Evolutionary conservation across 92 coral and sea anemone species (phyloP), one percentile per base, ranked within the genome.

Genomic region (Umimayanthus chanpuru): DNA sequence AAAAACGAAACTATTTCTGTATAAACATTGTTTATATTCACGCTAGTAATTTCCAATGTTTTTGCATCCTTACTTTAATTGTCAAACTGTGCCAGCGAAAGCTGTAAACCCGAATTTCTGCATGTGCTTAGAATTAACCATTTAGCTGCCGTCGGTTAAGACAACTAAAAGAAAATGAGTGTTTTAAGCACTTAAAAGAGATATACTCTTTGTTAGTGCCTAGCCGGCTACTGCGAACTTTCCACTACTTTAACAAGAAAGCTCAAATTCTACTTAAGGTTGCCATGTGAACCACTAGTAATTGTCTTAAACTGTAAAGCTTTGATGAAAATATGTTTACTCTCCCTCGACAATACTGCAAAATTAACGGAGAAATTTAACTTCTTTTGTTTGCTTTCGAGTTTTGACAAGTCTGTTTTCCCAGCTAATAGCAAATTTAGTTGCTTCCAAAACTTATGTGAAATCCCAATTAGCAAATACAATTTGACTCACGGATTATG

Each of bases 291-390:
- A 47, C 87, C 65, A 50, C 14, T 28, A 44, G 25, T 83, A 30
- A 70, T 25, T 70, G 44, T 8, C 67, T 26, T 83, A 70, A 83
- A 65, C 65, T 39, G 41, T 82, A 82, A 44, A 70, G 75, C n/a
- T 71, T 82, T 83, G 38, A 23, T 70, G 74, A 70, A 73, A 83
- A 36, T 70, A 44, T 83, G 87, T 83, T 83, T 47, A 83, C 77
- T 68, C 21, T 41, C 25, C n/a, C 11, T 28, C 32, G 43, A 43
- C 47, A 55, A 68, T 68, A 25, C 25, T 68, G 56, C 30, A 83
- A 83, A 70, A 43, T 83, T 41, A 83, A 83, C 36, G 56, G 71
- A 41, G 85, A 81, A 81, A 70, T 40, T 68, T 44, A 39, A 68
- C 36, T 68, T n/a, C 44, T 43, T 8, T 44, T 83, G 61, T 68